Evolutionary conservation across 2,888 invertebrate genomes (phyloP).

Genomic region (Balanococcus diminutus): DNA sequence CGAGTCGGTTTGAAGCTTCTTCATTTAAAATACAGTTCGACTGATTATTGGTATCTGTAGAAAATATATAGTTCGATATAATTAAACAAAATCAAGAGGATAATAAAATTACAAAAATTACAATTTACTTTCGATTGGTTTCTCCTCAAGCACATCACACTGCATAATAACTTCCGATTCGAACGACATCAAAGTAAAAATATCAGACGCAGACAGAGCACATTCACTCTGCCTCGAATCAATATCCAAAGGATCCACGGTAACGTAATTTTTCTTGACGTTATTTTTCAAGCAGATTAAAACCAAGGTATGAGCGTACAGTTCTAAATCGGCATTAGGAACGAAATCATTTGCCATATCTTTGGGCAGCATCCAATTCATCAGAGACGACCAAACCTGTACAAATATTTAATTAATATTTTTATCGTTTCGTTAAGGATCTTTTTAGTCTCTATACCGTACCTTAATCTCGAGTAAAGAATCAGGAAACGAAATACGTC

Average conservation of each 20-base stretch:
- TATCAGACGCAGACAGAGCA: not conserved
- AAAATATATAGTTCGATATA: too few species aligned
- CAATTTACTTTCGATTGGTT: not conserved
- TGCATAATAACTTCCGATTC: not conserved
- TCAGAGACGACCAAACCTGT: constrained; percentile 22
- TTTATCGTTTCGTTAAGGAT: not conserved
- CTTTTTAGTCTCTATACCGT: not conserved
- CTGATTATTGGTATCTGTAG: not conserved
- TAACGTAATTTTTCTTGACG: not conserved
- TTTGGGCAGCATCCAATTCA: constrained; percentile 27
- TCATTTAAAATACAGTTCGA: not conserved
- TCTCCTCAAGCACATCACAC: not conserved
- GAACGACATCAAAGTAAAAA: constrained; percentile 17
- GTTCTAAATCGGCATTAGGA: not conserved
- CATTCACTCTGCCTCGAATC: not conserved
- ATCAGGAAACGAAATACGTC: constrained; percentile 25
- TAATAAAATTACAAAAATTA: not conserved
- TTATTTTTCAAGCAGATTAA: constrained; percentile 46
- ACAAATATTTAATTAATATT: not conserved
- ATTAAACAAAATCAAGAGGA: not conserved
- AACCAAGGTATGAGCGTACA: constrained; percentile 16
- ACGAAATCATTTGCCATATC: not conserved
- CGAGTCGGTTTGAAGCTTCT: constrained; percentile 11
- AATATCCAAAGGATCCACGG: not conserved
- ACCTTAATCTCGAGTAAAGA: not conserved